Base-by-base conservation (phyloP, 2,888 invertebrate species). In the Balanococcus diminutus region DNA sequence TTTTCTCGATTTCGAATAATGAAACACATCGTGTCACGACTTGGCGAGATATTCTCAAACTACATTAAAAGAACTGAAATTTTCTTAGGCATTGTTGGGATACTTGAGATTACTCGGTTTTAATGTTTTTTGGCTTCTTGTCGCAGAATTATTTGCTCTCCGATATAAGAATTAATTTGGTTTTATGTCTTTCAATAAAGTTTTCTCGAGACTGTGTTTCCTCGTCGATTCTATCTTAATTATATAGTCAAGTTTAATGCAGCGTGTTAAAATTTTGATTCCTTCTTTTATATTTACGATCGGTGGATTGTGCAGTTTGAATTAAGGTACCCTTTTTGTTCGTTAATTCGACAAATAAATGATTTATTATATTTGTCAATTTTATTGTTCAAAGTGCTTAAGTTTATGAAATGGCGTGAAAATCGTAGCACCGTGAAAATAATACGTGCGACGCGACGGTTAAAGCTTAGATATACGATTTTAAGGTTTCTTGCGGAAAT, bases 111-210 rank as follows among this genome's bases (percentile, higher is more conserved):
- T 31, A 31, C 72, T 36, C 36, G n/a, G 14, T 79, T 79, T 79
- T 19, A 79, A 36, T 19, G 19, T 79, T 79, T 32, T 79, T 79
- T 56, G 56, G 22, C 56, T 56, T 56, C 22, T 28, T 36, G 19
- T 79, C 32, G 32, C 75, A 8, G 19, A 79, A 79, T 79, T n/a
- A n/a, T n/a, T 31, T 19, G 19, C 36, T 36, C 36, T 79, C 36
- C 75, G 75, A 36, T 79, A 79, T 79, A 28, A 36, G 75, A 79
- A 79, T 79, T 79, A 79, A 79, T 79, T 79, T 19, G 28, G 19
- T 79, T 79, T 79, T 79, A 79, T 36, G 36, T 79, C 36, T 79
- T 79, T 36, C 75, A 79, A 32, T 79, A 79, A 79, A 79, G 32
- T 79, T 79, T 36, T 11, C 75, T 36, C 19, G 75, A 16, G n/a